Conservation (phyloP, 2,888 invertebrate species). For the Amorpha juglandis region DNA sequence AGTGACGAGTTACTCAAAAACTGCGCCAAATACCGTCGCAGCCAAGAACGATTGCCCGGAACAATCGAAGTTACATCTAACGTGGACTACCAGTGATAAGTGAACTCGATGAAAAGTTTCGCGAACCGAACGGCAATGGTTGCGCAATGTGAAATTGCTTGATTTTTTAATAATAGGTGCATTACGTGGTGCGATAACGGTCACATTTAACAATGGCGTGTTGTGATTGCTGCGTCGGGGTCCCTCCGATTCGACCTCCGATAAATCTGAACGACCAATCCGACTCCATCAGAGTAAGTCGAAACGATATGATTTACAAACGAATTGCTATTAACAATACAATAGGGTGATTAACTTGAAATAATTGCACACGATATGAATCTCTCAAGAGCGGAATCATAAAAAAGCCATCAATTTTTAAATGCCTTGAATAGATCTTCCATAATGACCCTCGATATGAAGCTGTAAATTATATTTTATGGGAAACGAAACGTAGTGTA, state of each 20-base stretch:
- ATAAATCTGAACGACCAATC: conserved; percentile 89
- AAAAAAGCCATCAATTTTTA: conserved; percentile 15
- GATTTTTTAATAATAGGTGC: conserved; percentile 53
- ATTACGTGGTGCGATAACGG: conserved; percentile 60
- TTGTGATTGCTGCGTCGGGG: conserved; percentile 87
- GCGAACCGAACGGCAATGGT: conserved; percentile 47
- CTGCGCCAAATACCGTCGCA: conserved; percentile 49
- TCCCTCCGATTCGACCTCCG: conserved; percentile 89
- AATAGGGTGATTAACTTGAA: conserved; percentile 8
- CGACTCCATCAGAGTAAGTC: conserved; percentile 90
- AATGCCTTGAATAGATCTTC: not conserved
- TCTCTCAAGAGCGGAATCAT: not conserved
- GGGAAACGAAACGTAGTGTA: not conserved
- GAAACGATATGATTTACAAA: conserved; percentile 26
- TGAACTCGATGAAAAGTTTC: conserved; percentile 17
- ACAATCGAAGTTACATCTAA: conserved; percentile 30
- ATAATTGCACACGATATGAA: conserved; percentile 9
- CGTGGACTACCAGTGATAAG: conserved; percentile 3
- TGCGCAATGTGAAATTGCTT: conserved; percentile 67
- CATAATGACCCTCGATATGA: not conserved
- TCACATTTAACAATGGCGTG: conserved; percentile 80
- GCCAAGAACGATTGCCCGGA: conserved; percentile 42
- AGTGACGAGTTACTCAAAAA: conserved; percentile 66
- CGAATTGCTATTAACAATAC: conserved; percentile 14
- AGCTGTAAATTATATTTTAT: not conserved